These are phyloP conservation scores for Micronycteris hirsuta DNA, from an alignment of 2,113 vertebrate genomes.

Conservation along the genomic window DNA sequence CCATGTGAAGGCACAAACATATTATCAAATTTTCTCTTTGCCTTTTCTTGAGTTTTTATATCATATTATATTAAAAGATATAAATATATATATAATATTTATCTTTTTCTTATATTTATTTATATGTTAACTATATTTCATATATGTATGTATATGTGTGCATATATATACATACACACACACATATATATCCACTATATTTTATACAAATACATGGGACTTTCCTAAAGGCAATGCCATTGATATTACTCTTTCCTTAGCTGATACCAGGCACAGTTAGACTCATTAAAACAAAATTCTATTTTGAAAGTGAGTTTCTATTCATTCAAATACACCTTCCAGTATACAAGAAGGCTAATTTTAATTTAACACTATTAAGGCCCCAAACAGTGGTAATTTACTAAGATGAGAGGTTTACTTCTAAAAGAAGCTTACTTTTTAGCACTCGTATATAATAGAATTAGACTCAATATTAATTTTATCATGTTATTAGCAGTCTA, in stretches of 20 bases:
- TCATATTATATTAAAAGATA: neutral
- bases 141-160: no score
- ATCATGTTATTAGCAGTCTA: neutral
- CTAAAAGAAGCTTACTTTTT: neutral
- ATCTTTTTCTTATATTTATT: no score
- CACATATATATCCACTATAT: neutral
- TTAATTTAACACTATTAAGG: neutral
- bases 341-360: neutral
- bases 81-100: no score
- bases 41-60: neutral
- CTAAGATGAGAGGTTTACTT: slow-evolving; percentile 19
- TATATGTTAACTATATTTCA: no score
- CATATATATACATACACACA: no score
- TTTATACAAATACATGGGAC: neutral
- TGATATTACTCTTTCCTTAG: neutral
- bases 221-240: neutral
- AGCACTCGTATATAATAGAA: neutral
- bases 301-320: slow-evolving; percentile 20
- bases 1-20: neutral
- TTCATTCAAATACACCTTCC: neutral
- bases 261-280: neutral
- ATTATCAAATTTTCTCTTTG: neutral
- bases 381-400: neutral
- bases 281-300: neutral
- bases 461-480: slow-evolving; percentile 15